phyloP scores from a whole-genome alignment of 1,140 invertebrate species.

The Andrena cerasifolii region DNA sequence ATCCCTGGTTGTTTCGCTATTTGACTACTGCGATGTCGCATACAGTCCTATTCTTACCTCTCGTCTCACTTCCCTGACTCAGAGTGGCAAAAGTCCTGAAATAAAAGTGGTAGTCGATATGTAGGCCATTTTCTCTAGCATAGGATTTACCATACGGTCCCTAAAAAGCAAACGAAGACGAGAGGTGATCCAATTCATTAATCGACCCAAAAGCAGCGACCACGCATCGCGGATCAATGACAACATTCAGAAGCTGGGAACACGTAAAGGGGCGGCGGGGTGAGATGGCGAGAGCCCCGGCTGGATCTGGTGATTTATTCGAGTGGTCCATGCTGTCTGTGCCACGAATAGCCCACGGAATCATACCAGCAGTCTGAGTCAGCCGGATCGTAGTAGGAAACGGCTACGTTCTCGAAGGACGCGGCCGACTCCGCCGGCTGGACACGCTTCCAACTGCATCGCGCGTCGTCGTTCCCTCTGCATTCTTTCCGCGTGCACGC shows the following conservation, averaged over 20 bases:
- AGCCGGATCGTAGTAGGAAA: constrained; percentile 67
- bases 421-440: constrained; percentile 35
- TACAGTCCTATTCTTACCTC: too few relatives aligned
- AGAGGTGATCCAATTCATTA: too few relatives aligned
- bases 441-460: constrained; percentile 8
- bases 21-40: too few relatives aligned
- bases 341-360: constrained; percentile 69
- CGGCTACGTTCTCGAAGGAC: constrained; percentile 69
- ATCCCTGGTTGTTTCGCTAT: too few relatives aligned
- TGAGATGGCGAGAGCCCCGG: not conserved
- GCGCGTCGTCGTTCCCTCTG: constrained; percentile 29
- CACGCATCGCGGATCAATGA: not conserved
- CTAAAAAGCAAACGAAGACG: too few relatives aligned
- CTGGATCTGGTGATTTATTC: constrained; percentile 50
- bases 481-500: constrained; percentile 50
- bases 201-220: too few relatives aligned
- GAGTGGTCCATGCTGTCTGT: constrained; percentile 58
- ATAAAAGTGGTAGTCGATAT: too few relatives aligned
- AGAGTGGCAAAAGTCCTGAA: too few relatives aligned
- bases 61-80: too few relatives aligned
- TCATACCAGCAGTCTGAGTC: constrained; percentile 66
- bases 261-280: not conserved
- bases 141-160: too few relatives aligned
- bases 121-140: too few relatives aligned
- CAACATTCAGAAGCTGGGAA: constrained; percentile 14